Evolutionary conservation across 2,797 vertebrate genomes (phyloP).

Genomic region (Lacerta viridis): DNA sequence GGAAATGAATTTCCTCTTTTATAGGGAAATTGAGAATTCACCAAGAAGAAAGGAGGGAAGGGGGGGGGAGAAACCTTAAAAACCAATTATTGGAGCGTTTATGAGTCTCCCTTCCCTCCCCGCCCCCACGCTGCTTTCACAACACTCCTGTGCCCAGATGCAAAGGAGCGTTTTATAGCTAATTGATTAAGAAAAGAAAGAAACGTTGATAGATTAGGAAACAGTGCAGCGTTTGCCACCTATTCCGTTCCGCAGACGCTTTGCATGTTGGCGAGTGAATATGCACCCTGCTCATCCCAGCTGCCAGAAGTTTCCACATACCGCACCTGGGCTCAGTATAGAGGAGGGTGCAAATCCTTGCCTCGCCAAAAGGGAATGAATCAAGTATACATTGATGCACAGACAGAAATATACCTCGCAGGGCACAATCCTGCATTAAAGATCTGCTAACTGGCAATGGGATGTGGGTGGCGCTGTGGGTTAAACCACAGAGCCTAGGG

Average conservation of each 20-base stretch:
- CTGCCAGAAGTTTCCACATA: background rate
- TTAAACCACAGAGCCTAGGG: too few relatives aligned
- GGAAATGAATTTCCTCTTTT: conserved; percentile 99
- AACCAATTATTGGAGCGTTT: conserved; percentile 79
- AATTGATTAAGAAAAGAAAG: conserved; percentile 78
- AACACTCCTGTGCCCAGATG: conserved; percentile 69
- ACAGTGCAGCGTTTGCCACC: background rate
- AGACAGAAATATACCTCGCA: background rate
- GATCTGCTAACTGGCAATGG: too few relatives aligned
- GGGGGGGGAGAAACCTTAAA: conserved; percentile 68
- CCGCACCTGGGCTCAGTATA: background rate
- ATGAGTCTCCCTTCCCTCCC: conserved; percentile 62
- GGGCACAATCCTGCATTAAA: too few relatives aligned
- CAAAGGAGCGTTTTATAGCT: conserved; percentile 78
- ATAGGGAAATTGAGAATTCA: conserved; percentile 98
- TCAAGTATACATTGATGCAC: background rate
- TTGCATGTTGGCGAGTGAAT: background rate
- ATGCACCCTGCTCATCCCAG: background rate
- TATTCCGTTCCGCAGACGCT: background rate
- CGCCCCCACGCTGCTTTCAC: conserved; percentile 64
- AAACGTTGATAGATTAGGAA: conserved; percentile 74
- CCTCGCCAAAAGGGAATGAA: background rate
- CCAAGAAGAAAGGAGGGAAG: conserved; percentile 80
- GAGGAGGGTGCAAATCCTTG: background rate
- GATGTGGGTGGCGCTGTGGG: too few relatives aligned